Evolutionary conservation across 2,113 vertebrate genomes (phyloP).

Genomic region (Cathartes aura): DNA sequence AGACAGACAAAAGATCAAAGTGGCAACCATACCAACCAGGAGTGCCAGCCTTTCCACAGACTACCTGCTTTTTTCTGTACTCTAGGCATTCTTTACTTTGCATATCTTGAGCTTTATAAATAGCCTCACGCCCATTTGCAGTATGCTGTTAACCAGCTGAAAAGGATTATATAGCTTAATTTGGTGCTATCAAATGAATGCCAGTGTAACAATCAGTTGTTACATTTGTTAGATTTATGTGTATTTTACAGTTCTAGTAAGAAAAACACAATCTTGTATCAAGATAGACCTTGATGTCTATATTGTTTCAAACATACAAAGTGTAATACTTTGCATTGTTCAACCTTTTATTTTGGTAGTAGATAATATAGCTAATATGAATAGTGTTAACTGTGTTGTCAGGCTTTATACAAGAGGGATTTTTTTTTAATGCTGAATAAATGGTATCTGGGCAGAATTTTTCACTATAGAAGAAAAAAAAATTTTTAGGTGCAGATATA

Average conservation of each 20-base stretch:
- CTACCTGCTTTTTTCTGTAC: slow-evolving; percentile 9
- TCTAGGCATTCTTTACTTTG: slow-evolving; percentile 18
- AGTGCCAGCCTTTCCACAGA: not conserved
- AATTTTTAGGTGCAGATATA: not conserved
- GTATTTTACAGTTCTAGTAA: not conserved
- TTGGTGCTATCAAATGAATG: slow-evolving; percentile 43
- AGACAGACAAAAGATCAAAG: not conserved
- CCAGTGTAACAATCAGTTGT: slow-evolving; percentile 32
- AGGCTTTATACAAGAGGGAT: not conserved
- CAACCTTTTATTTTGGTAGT: not conserved
- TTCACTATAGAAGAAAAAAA: not conserved
- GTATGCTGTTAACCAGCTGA: slow-evolving; percentile 71
- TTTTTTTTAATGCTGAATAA: not conserved
- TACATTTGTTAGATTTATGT: slow-evolving; percentile 8
- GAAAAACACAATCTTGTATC: not conserved
- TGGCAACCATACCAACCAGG: not conserved
- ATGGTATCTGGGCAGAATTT: not conserved
- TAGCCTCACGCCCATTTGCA: slow-evolving; percentile 19
- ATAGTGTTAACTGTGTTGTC: not conserved
- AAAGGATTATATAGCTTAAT: slow-evolving; percentile 67
- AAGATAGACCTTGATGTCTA: not conserved
- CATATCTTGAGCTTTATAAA: slow-evolving; percentile 53
- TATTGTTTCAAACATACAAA: not conserved
- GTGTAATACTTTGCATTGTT: not conserved
- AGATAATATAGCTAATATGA: not conserved